Evolutionary conservation across 2,888 invertebrate genomes (phyloP), one percentile per base, ranked within the genome.

Genomic region (Actias luna): DNA sequence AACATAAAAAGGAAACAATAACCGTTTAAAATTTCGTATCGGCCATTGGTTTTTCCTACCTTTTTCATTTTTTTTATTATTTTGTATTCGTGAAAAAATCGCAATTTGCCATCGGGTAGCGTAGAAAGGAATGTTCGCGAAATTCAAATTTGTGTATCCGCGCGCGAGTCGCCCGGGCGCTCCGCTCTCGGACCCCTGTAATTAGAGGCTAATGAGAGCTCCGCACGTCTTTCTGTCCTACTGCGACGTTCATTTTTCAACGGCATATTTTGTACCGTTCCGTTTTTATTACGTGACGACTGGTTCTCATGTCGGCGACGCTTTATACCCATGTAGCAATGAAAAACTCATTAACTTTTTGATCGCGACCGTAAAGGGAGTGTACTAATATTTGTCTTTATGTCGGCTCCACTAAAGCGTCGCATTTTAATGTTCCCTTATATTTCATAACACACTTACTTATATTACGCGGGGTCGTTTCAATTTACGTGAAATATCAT

Each of bases 1-100:
- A 91, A 84, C 89, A 90, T 92, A 90, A 92, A 92, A 89, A 87
- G 85, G 85, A 87, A 89, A 92, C 89, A 90, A 89, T 91, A 92
- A 90, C 89, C 88, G 83, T 92, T 91, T 88, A 88, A 90, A 90
- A 89, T 88, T 80, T 87, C 83, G 86, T 83, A 87, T 84, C 82
- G 83, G 82, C 79, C 42, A 80, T 84, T 83, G 83, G 82, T 57
- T 62, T 25, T 61, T 52, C 29, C 18, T 16, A 16, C 27, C 27
- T 33, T 33, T 33, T 33, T 33, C 8, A 33, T 78, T 75, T 86
- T 10, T 42, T n/a, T n/a, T n/a, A n/a, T n/a, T n/a, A n/a, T 55
- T 88, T 85, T 89, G 88, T 89, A 89, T 88, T 87, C 85, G 80
- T 83, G 79, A 79, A 86, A 35, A 89, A 89, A 88, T 87, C 82